These are phyloP conservation scores for Hydrotaea cyrtoneurina DNA, from an alignment of 2,888 invertebrate genomes.

Conservation along the genomic window DNA sequence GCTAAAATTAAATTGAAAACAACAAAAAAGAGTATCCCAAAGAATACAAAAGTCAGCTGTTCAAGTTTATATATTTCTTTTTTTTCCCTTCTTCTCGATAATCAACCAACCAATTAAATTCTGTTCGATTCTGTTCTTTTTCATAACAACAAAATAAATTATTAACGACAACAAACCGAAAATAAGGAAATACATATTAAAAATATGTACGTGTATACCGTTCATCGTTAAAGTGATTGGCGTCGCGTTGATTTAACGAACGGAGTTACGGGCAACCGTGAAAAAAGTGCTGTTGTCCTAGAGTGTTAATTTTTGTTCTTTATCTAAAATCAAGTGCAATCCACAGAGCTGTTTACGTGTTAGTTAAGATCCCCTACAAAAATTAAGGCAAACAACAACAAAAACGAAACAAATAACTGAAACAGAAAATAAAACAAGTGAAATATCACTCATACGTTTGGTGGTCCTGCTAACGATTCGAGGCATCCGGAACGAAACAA, in stretches of 20 bases:
- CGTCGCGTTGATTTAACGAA: background rate
- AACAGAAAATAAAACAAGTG: conserved; percentile 4
- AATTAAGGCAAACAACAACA: conserved; percentile 14
- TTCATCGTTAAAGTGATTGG: no score
- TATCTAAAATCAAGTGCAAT: conserved; percentile 8
- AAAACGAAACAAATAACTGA: conserved; percentile 26
- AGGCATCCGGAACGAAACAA: conserved; percentile 24
- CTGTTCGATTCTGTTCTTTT: background rate
- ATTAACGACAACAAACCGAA: background rate
- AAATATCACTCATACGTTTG: conserved; percentile 63
- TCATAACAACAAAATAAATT: conserved; percentile 33
- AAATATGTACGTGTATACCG: background rate
- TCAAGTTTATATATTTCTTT: conserved; percentile 44
- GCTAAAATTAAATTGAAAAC: conserved; percentile 47
- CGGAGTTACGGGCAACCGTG: background rate
- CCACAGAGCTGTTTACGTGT: conserved; percentile 8
- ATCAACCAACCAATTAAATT: background rate
- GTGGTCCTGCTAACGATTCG: conserved; percentile 41
- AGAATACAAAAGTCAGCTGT: conserved; percentile 63
- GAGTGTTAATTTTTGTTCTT: conserved; percentile 5
- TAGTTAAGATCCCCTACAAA: background rate
- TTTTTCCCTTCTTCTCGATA: no score
- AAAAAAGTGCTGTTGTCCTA: background rate
- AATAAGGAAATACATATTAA: conserved; percentile 34
- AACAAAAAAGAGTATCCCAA: conserved; percentile 37